Conservation (phyloP, 37 sponge, comb jelly and placozoan species). For the Chondrosia reniformis region DNA sequence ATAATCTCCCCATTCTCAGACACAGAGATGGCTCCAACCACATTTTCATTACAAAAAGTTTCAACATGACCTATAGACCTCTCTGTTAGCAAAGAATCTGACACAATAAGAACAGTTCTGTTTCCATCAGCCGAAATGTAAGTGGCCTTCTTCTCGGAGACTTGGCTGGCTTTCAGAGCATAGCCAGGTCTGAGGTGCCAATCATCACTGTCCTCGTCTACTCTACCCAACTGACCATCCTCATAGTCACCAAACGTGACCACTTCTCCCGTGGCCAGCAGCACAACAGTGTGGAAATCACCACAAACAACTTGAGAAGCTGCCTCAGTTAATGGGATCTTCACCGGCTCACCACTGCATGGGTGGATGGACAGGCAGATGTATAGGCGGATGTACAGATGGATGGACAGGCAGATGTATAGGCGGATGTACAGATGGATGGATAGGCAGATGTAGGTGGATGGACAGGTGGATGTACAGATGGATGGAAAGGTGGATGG, state of each 20-base stretch:
- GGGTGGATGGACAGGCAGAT: background rate
- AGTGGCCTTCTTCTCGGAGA: constrained; percentile 35
- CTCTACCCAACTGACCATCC: constrained; percentile 81
- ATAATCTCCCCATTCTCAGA: constrained; percentile 2
- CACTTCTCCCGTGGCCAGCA: constrained; percentile 71
- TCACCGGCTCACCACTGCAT: constrained; percentile 75
- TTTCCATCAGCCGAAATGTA: constrained; percentile 70
- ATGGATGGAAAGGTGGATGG: too few relatives aligned
- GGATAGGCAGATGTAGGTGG: too few relatives aligned
- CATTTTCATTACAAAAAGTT: constrained; percentile 15
- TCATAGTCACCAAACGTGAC: constrained; percentile 75
- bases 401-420: background rate
- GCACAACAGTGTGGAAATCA: constrained; percentile 85
- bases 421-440: too few relatives aligned
- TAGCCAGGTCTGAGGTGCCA: constrained; percentile 66
- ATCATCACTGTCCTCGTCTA: constrained; percentile 39
- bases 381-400: background rate
- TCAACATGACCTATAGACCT: constrained; percentile 9
- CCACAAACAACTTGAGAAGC: constrained; percentile 86
- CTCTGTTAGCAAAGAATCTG: constrained; percentile 66
- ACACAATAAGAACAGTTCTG: constrained; percentile 66
- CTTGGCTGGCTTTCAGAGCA: constrained; percentile 30
- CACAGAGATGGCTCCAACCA: background rate
- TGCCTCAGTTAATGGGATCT: constrained; percentile 63
- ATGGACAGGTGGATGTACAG: too few relatives aligned